Base-by-base conservation (phyloP, 2,113 vertebrate genomes). In the Corydoras maculifer region DNA sequence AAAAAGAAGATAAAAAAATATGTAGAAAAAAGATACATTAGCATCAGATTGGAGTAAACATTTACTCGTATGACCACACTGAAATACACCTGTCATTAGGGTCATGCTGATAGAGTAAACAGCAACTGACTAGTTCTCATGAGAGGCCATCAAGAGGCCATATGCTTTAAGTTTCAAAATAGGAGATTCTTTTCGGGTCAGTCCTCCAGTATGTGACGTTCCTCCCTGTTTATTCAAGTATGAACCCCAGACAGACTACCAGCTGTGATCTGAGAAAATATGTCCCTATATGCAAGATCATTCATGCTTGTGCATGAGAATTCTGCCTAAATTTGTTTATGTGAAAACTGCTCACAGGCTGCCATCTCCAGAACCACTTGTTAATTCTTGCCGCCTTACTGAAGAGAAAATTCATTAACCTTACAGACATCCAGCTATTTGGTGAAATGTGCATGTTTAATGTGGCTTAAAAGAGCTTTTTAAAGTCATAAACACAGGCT, bases 351-450 rank as follows among this genome's bases (percentile, higher is more conserved):
- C 67, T 78, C 73, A 69, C 54, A 79, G 70, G 62, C 81, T 79
- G 81, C 80, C 82, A 81, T 84, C 77, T 83, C 78, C 54, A 74
- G 79, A 88, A 86, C 74, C 86, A 83, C 84, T 80, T 81, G 82
- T 84, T 88, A 85, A 87, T 85, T 89, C 86, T 68, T 79, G 83
- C 75, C 76, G 82, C 82, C 78, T 75, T 80, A 78, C 80, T 84
- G 35, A 77, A 88, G 75, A 83, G 82, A 88, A 87, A 88, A 86
- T 85, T 90, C 86, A 90, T 91, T 91, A 90, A 90, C 87, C 87
- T 82, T 84, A 62, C 70, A 86, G 86, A 80, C 86, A 82, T 82
- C 70, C 82, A 84, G 81, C 77, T 80, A 79, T 74, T 84, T 86
- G 77, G 83, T 74, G 76, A 89, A 86, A 89, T 84, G 84, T 81